phyloP scores from a whole-genome alignment of 37 sponge, comb jelly and placozoan species.

The Oscarella lobularis region DNA sequence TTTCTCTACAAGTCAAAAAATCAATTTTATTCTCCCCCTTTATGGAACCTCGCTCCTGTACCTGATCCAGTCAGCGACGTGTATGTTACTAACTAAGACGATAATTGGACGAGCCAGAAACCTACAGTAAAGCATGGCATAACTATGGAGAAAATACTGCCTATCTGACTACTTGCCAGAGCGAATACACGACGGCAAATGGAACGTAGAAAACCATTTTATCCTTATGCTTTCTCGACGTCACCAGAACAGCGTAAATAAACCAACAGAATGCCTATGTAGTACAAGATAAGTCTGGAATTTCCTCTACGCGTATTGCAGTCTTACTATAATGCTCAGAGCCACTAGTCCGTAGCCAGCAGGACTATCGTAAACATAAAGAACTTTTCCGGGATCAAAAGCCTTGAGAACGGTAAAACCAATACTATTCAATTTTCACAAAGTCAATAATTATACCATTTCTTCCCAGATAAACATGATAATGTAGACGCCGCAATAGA shows the following conservation, averaged over 20 bases:
- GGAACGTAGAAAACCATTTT: neutral
- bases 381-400: constrained; percentile 9
- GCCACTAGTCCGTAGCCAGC: constrained; percentile 5
- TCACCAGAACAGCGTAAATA: neutral
- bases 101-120: neutral
- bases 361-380: constrained; percentile 8
- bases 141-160: too few species aligned
- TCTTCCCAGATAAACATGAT: neutral
- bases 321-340: neutral
- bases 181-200: neutral
- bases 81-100: neutral
- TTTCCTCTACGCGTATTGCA: too few species aligned
- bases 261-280: constrained; percentile 1
- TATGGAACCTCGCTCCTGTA: too few species aligned
- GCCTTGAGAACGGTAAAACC: neutral
- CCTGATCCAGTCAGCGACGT: neutral
- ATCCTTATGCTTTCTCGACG: neutral
- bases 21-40: too few species aligned
- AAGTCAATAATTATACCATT: too few species aligned
- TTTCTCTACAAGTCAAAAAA: neutral
- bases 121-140: too few species aligned
- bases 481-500: neutral
- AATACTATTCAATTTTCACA: too few species aligned
- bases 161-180: neutral
- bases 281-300: too few species aligned